A percentile compares a stretch with the other conserved stretches of the same genome.
phyloP scores from a whole-genome alignment of 2,113 vertebrate genomes.

The Ctenodactylus gundi region DNA sequence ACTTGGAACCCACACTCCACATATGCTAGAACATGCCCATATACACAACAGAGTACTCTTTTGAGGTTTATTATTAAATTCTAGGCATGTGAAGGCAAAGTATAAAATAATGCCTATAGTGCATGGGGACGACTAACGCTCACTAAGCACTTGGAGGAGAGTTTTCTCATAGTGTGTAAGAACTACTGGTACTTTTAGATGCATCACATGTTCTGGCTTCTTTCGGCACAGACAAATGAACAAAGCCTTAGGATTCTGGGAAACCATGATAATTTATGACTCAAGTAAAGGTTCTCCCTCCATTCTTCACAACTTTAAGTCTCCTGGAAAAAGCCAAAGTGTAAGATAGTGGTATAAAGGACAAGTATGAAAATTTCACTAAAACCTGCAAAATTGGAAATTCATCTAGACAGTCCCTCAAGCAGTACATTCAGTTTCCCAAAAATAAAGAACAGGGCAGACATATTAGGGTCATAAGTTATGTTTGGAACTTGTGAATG shows the following conservation, averaged over 20 bases:
- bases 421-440: background rate
- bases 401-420: slow-evolving; percentile 17
- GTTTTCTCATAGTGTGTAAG: background rate
- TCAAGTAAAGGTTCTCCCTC: slow-evolving; percentile 26
- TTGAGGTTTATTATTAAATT: slow-evolving; percentile 32
- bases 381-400: slow-evolving; percentile 44
- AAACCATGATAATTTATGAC: slow-evolving; percentile 24
- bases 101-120: slow-evolving; percentile 26
- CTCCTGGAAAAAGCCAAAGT: slow-evolving; percentile 27
- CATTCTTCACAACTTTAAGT: slow-evolving; percentile 33
- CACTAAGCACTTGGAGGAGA: background rate
- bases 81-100: slow-evolving; percentile 1
- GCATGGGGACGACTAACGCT: background rate
- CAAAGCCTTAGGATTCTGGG: background rate
- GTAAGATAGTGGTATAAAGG: slow-evolving; percentile 5
- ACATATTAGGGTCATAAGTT: background rate
- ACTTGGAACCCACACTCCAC: background rate
- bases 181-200: background rate
- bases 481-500: background rate
- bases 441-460: background rate
- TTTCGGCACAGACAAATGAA: background rate
- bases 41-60: background rate
- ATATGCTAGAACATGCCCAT: background rate
- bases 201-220: background rate
- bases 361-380: background rate